These are phyloP conservation scores for Bombus ignitus DNA, from an alignment of 1,140 invertebrate species.

Conservation along the genomic window DNA sequence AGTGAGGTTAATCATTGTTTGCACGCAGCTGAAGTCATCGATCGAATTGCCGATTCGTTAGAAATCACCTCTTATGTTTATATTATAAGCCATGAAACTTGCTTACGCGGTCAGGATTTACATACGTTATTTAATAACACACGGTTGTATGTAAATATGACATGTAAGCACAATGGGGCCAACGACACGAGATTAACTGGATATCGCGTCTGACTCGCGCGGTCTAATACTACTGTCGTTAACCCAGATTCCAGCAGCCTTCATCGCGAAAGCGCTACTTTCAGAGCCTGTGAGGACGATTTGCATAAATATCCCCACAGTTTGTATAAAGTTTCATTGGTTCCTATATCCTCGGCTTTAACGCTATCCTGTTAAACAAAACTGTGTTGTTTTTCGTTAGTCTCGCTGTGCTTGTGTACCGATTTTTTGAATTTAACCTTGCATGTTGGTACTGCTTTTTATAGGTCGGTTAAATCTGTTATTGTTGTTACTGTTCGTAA, in stretches of 20 bases:
- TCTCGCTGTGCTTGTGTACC: too few relatives aligned
- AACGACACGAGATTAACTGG: constrained; percentile 44
- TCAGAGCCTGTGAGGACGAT: constrained; percentile 31
- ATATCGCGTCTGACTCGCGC: constrained; percentile 41
- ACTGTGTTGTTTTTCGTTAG: background rate
- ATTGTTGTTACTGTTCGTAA: background rate
- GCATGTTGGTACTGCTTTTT: background rate
- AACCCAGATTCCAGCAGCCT: constrained; percentile 29
- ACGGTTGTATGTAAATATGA: constrained; percentile 20
- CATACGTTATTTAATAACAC: constrained; percentile 45
- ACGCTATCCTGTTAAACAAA: background rate
- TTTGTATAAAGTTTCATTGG: constrained; percentile 20
- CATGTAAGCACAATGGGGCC: background rate
- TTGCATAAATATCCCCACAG: constrained; percentile 36
- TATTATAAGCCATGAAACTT: background rate
- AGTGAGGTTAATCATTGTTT: too few relatives aligned
- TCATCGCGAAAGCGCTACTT: constrained; percentile 27
- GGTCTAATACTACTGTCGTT: constrained; percentile 46
- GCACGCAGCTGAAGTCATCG: background rate
- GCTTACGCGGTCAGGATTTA: constrained; percentile 11
- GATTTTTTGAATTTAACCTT: background rate
- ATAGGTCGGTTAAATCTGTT: background rate
- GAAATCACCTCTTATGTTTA: background rate
- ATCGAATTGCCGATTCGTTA: background rate
- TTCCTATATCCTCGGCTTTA: background rate